Evolutionary conservation across 2,113 vertebrate species (phyloP).

Genomic region (Ictalurus furcatus): DNA sequence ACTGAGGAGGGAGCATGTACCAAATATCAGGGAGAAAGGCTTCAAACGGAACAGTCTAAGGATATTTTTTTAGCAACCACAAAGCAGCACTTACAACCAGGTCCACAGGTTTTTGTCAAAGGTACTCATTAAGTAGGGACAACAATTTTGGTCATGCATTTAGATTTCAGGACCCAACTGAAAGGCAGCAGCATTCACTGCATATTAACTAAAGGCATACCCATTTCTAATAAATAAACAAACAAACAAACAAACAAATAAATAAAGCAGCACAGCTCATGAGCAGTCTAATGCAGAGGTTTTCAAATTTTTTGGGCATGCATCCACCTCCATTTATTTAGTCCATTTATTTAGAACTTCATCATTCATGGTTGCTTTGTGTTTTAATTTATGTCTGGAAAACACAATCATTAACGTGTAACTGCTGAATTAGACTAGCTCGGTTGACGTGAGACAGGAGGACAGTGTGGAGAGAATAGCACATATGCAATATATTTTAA

Average conservation of each 20-base stretch:
- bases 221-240: not conserved
- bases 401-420: not conserved
- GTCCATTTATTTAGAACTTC: not conserved
- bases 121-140: not conserved
- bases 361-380: not conserved
- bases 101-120: not conserved
- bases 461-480: not conserved
- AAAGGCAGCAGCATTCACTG: not conserved
- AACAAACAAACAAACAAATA: not conserved
- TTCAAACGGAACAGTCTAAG: not conserved
- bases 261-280: no score
- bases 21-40: not conserved
- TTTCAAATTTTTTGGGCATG: not conserved
- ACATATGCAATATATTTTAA: not conserved
- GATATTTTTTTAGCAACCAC: not conserved
- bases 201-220: not conserved
- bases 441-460: not conserved
- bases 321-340: not conserved
- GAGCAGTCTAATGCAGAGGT: not conserved
- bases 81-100: not conserved
- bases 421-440: not conserved
- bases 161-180: not conserved
- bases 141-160: not conserved
- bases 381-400: not conserved
- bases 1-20: not conserved